Percentiles rank a stretch among this genome's conserved stretches.
Evolutionary conservation across 1,140 invertebrate genomes (phyloP).

Genomic region (Diabrotica virgifera): DNA sequence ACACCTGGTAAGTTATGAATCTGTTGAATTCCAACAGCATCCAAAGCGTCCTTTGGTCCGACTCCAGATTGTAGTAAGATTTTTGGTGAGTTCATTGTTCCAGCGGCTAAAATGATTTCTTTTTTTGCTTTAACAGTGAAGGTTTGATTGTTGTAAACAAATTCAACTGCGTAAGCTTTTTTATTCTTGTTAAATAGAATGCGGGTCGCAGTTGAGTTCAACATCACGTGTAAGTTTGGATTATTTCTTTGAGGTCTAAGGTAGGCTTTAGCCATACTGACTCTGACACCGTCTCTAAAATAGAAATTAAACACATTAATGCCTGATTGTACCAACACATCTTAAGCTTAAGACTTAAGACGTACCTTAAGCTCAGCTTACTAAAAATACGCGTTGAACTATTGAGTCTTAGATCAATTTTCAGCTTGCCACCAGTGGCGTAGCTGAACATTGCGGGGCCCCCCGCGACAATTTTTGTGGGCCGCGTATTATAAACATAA

Average conservation of each 20-base stretch:
- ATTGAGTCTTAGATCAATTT: too few species aligned
- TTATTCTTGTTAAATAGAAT: constrained; percentile 63
- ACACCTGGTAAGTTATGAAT: constrained; percentile 66
- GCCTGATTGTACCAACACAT: too few species aligned
- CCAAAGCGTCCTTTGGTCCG: constrained; percentile 52
- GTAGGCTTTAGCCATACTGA: constrained; percentile 76
- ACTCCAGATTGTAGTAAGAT: constrained; percentile 77
- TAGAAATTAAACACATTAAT: constrained; percentile 55
- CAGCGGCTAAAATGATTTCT: constrained; percentile 63
- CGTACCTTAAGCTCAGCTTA: too few species aligned
- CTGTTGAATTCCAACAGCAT: constrained; percentile 48
- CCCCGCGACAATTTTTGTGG: too few species aligned
- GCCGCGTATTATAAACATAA: too few species aligned
- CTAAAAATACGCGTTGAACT: too few species aligned
- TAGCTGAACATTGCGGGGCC: too few species aligned
- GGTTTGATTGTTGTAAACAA: constrained; percentile 55
- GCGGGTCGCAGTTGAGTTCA: constrained; percentile 69
- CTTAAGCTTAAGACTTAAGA: too few species aligned
- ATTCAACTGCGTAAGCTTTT: constrained; percentile 64
- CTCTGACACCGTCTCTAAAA: constrained; percentile 75
- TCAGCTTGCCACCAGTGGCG: too few species aligned
- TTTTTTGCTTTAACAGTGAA: constrained; percentile 56
- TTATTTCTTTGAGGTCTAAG: constrained; percentile 76
- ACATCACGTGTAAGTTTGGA: constrained; percentile 69
- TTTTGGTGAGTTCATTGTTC: constrained; percentile 72